Evolutionary conservation across 2,113 vertebrate genomes (phyloP).

Genomic region (Phocoena phocoena): DNA sequence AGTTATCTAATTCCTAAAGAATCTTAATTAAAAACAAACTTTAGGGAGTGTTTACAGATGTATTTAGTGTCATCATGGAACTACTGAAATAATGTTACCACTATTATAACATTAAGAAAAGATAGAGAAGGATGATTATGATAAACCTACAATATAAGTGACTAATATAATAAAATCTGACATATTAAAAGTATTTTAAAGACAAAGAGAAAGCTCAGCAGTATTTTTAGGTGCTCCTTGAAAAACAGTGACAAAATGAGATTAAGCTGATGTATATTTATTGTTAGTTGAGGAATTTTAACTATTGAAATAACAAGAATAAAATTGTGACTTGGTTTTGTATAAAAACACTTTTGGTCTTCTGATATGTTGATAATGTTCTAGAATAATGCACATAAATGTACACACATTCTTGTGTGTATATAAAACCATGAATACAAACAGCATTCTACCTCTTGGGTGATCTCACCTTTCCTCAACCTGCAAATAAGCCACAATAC

Average conservation of each 20-base stretch:
- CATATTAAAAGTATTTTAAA: not conserved
- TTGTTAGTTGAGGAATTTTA: constrained; percentile 9
- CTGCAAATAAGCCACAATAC: not conserved
- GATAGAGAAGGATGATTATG: not conserved
- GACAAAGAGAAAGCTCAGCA: not conserved
- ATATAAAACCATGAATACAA: not conserved
- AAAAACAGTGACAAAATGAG: not conserved
- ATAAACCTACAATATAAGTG: not conserved
- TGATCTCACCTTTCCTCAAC: not conserved
- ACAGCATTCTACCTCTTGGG: not conserved
- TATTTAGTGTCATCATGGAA: constrained; percentile 42
- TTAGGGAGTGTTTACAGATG: constrained; percentile 34
- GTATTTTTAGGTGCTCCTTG: not conserved
- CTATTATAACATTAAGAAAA: constrained; percentile 17
- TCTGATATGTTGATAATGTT: not conserved
- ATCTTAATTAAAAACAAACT: constrained; percentile 73
- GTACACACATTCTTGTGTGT: not conserved
- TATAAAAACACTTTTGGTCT: not conserved
- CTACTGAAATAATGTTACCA: constrained; percentile 29
- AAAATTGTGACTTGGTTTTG: not conserved
- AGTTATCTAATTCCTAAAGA: constrained; percentile 66
- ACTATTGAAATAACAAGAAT: not conserved
- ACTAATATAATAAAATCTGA: not conserved
- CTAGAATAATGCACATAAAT: not conserved
- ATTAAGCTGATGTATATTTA: not conserved